Base-by-base conservation (phyloP, 2,888 invertebrate genomes). In the Ormyrus rosae region DNA sequence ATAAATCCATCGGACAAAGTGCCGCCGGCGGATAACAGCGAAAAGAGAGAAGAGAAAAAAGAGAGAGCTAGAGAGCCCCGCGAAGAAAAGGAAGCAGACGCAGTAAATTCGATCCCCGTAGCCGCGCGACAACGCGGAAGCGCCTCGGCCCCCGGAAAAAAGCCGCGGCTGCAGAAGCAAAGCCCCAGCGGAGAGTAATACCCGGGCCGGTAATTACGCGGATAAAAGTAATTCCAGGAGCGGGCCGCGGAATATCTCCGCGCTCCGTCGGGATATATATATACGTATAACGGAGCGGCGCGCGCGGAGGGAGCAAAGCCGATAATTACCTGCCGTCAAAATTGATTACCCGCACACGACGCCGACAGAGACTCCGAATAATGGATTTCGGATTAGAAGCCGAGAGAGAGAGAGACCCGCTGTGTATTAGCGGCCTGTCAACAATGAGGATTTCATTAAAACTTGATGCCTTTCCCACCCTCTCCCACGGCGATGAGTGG, bases 251-350 rank as follows among this genome's bases (percentile, higher is more conserved):
- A 46, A 48, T 8, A 51, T 67, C 19, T 53, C 46, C 50, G 56
- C 46, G 10, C n/a, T 1, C 6, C n/a, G n/a, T 64, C 46, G 64
- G 50, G 46, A 48, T 6, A 48, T 13, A 67, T 53, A 19, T 19
- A 19, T 19, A 19, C 19, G 19, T 19, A 19, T 19, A 19, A 19
- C 19, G 19, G 19, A 19, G 0, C 19, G 1, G 19, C 19, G 9
- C 13, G 46, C 5, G 11, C 45, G 13, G 34, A 53, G 45, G 9
- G 60, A 46, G 19, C 58, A 81, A 78, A 86, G 86, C 85, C 86
- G 86, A 88, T 88, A 88, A 89, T 89, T 87, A 86, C 85, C 85
- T 79, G 75, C 82, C 84, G 85, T 83, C 84, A 83, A 85, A 87
- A 86, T 87, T 87, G 86, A 87, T 86, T 86, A 87, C 81, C 82